Base-by-base conservation (phyloP, 2,797 vertebrate species). In the Galagoides demidoff region DNA sequence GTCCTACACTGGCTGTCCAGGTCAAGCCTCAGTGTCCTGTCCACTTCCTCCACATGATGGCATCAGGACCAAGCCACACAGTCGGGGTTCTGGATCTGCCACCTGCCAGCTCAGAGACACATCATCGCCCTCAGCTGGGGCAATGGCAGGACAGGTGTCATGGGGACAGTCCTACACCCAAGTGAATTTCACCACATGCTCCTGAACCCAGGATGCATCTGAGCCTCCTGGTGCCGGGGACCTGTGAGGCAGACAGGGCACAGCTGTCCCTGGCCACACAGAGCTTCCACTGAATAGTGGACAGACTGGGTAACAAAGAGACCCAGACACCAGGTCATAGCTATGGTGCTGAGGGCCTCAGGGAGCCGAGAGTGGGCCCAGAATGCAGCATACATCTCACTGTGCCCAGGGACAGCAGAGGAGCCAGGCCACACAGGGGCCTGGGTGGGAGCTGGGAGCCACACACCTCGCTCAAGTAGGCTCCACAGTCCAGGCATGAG, bases 81-180 rank as follows among this genome's bases (percentile, higher is more conserved):
- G 39, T 13, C 1, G 20, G 17, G 27, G 84, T 37, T 31, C 71
- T 52, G 4, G 1, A 8, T 2, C 71, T 34, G 34, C 20, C 43
- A 3, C 8, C 23, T 1, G 22, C 27, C 63, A 77, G 37, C 86
- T 77, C 70, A 84, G 73, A 86, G 19, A 43, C 64, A 61, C 5
- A 9, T 22, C 10, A 0, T 13, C 79, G 39, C 76, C 20, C 81
- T 43, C 39, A 11, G 34, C 84, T 76, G 14, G 49, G 31, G 76
- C 22, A n/a, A n/a, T 31, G 63, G 25, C 8, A 31, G 25, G 17
- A 25, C 17, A 2, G 20, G 27, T 2, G 19, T 19, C 20, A 22
- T 0, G 29, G 14, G 34, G 8, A 59, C 11, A 20, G 43, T 45
- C 20, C 12, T 22, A 2, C 7, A 3, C 22, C 55, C 5, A 23